A percentile compares a stretch with the other conserved stretches of the same genome.
phyloP scores from a whole-genome alignment of 2,797 vertebrate species.

The Lemur catta region DNA sequence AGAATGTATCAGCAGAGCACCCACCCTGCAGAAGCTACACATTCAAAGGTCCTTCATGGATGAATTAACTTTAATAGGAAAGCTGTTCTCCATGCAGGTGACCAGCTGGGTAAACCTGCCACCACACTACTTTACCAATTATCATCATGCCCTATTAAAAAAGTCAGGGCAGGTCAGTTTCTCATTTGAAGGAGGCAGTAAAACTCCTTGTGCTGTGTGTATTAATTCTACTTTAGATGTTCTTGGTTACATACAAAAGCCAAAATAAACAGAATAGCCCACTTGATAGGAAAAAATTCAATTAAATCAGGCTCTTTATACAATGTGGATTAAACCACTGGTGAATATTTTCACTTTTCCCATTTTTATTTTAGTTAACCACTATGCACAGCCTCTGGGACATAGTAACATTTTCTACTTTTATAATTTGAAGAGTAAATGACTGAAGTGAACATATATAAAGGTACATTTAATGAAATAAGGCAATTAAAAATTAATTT shows the following conservation, averaged over 20 bases:
- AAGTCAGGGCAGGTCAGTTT: slow-evolving; percentile 36
- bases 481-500: neutral
- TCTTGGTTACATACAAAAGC: neutral
- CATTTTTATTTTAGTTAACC: neutral
- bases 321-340: neutral
- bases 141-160: slow-evolving; percentile 39
- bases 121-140: slow-evolving; percentile 32
- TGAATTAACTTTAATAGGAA: slow-evolving; percentile 69
- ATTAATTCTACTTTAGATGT: slow-evolving; percentile 27
- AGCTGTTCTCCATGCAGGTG: slow-evolving; percentile 60
- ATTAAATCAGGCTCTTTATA: neutral
- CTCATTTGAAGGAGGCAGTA: slow-evolving; percentile 38
- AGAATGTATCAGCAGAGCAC: slow-evolving; percentile 27
- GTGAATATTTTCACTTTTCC: neutral
- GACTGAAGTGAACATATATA: neutral
- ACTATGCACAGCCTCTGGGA: neutral
- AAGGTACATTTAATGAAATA: neutral
- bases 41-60: slow-evolving; percentile 72
- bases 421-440: neutral
- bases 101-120: slow-evolving; percentile 62
- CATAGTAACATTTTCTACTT: neutral
- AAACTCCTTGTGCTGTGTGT: slow-evolving; percentile 15
- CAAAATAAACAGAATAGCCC: neutral
- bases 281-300: neutral
- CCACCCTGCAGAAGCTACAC: neutral